These are phyloP conservation scores for Pristionchus mayeri DNA, from an alignment of 2,888 invertebrate species.

Conservation along the genomic window DNA sequence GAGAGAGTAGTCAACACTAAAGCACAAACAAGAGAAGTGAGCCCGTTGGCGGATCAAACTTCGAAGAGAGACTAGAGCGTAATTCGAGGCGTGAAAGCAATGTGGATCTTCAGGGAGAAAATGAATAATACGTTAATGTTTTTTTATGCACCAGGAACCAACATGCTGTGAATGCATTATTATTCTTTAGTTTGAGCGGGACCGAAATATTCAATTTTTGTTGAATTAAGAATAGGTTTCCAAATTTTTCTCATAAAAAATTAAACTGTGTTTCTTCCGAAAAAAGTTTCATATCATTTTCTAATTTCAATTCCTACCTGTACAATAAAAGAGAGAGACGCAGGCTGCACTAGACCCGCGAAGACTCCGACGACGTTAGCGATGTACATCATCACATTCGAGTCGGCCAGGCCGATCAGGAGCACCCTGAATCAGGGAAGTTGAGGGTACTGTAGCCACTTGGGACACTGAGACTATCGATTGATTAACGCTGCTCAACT, in stretches of 20 bases:
- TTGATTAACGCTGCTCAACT: background rate
- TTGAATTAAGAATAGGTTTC: too few species aligned
- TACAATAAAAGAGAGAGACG: constrained; percentile 61
- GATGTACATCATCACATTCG: constrained; percentile 60
- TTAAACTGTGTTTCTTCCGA: too few species aligned
- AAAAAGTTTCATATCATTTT: too few species aligned
- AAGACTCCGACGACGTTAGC: constrained; percentile 62
- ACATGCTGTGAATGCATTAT: too few species aligned
- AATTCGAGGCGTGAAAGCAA: background rate
- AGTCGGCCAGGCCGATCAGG: constrained; percentile 36
- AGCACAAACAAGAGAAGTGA: background rate
- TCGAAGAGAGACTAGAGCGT: background rate
- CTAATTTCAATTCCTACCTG: constrained; percentile 50
- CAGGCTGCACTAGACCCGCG: constrained; percentile 63
- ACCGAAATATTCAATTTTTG: too few species aligned
- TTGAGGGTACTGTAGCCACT: background rate
- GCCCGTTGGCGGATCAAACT: constrained; percentile 6
- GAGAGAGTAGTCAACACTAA: background rate
- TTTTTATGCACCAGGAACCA: too few species aligned
- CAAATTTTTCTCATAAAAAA: too few species aligned
- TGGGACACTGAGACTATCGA: background rate
- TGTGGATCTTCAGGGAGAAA: background rate
- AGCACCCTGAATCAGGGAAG: background rate
- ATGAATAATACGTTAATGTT: background rate
- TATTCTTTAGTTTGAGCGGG: too few species aligned